phyloP scores from a whole-genome alignment of 2,888 invertebrate species.

The Morpho deidamia region DNA sequence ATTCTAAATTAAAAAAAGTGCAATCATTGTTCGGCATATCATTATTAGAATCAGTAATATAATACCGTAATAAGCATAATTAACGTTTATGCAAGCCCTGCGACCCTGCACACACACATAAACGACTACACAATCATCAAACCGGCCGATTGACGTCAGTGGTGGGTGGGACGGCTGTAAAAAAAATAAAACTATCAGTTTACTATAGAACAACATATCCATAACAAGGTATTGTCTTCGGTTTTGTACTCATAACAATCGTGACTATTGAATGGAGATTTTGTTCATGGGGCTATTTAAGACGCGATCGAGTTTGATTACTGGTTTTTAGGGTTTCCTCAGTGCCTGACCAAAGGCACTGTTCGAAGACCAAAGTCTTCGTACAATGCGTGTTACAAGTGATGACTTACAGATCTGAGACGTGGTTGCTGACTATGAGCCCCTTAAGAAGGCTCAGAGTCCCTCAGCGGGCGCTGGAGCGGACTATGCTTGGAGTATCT shows the following conservation, averaged over 20 bases:
- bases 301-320: background rate
- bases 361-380: too few species aligned
- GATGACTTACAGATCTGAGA: too few species aligned
- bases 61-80: background rate
- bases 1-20: too few species aligned
- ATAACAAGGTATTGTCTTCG: constrained; percentile 61
- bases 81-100: constrained; percentile 24
- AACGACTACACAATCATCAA: constrained; percentile 32
- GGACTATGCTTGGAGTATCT: too few species aligned
- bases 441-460: too few species aligned
- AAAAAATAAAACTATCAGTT: constrained; percentile 69
- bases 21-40: too few species aligned
- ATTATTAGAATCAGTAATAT: background rate
- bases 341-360: too few species aligned
- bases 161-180: constrained; percentile 55
- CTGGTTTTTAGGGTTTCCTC: background rate
- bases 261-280: background rate
- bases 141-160: constrained; percentile 74
- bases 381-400: too few species aligned
- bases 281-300: background rate
- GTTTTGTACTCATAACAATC: constrained; percentile 7
- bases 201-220: constrained; percentile 57
- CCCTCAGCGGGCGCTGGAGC: too few species aligned
- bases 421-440: too few species aligned
- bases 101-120: constrained; percentile 42